phyloP scores from a whole-genome alignment of 2,113 vertebrate genomes.

The Campylomormyrus tamandua region DNA sequence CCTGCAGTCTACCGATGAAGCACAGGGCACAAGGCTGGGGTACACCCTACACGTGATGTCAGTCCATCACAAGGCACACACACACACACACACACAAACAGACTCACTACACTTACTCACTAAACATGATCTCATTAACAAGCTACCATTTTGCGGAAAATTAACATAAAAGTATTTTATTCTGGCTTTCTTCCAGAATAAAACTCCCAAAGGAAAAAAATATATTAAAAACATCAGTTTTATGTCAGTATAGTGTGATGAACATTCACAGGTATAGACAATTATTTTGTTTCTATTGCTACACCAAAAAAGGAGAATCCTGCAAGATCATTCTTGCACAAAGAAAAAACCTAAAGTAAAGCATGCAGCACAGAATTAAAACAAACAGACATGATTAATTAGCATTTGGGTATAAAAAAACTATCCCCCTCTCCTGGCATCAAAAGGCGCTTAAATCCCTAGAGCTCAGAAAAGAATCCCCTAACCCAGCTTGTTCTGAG shows the following conservation, averaged over 20 bases:
- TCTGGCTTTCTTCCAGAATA: not conserved
- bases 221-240: not conserved
- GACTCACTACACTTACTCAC: not conserved
- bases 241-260: not conserved
- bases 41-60: not conserved
- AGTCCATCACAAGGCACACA: not conserved
- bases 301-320: not conserved
- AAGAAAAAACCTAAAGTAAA: not conserved
- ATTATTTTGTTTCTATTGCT: not conserved
- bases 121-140: not conserved
- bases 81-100: not conserved
- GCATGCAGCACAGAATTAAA: not conserved
- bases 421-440: not conserved
- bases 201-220: not conserved
- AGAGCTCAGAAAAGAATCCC: not conserved
- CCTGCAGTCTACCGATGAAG: not conserved
- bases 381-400: slow-evolving; percentile 3
- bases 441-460: not conserved
- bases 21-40: not conserved
- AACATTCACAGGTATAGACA: not conserved
- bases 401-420: not conserved
- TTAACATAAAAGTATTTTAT: not conserved
- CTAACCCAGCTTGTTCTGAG: slow-evolving; percentile 3
- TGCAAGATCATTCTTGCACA: not conserved
- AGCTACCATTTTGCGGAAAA: not conserved